These are phyloP conservation scores for Heterodera carotae DNA, from an alignment of 1,140 invertebrate genomes.

Conservation along the genomic window DNA sequence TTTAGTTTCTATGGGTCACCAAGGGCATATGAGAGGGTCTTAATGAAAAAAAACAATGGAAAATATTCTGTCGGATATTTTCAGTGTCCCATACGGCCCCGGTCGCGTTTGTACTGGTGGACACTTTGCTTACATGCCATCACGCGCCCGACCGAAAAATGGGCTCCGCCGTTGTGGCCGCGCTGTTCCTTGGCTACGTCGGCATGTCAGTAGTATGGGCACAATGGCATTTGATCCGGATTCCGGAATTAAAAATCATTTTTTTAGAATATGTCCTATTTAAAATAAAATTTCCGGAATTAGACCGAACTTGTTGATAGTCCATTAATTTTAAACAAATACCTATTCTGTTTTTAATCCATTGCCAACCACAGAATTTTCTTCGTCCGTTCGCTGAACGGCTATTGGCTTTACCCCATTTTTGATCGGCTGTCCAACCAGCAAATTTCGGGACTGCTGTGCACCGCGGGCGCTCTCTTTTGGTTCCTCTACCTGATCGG, in stretches of 20 bases:
- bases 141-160: slow-evolving; percentile 59
- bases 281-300: too few species aligned
- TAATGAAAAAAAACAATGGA: too few species aligned
- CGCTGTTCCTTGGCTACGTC: slow-evolving; percentile 48
- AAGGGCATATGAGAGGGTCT: too few species aligned
- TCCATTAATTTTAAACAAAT: too few species aligned
- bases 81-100: slow-evolving; percentile 64
- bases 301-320: too few species aligned
- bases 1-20: slow-evolving; percentile 7
- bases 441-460: slow-evolving; percentile 34
- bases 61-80: too few species aligned
- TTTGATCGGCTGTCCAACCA: slow-evolving; percentile 45
- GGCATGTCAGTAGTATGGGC: slow-evolving; percentile 49
- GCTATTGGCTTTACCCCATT: slow-evolving; percentile 56
- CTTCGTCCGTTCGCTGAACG: slow-evolving; percentile 18
- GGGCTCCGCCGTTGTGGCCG: slow-evolving; percentile 40
- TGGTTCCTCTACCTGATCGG: slow-evolving; percentile 54
- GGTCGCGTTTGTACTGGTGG: slow-evolving; percentile 65
- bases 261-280: too few species aligned
- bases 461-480: slow-evolving; percentile 41
- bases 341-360: too few species aligned
- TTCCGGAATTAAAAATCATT: too few species aligned
- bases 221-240: too few species aligned
- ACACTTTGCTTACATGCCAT: slow-evolving; percentile 66
- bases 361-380: slow-evolving; percentile 48